phyloP scores from a whole-genome alignment of 1,140 invertebrate genomes.

The Zaprionus vittiger region DNA sequence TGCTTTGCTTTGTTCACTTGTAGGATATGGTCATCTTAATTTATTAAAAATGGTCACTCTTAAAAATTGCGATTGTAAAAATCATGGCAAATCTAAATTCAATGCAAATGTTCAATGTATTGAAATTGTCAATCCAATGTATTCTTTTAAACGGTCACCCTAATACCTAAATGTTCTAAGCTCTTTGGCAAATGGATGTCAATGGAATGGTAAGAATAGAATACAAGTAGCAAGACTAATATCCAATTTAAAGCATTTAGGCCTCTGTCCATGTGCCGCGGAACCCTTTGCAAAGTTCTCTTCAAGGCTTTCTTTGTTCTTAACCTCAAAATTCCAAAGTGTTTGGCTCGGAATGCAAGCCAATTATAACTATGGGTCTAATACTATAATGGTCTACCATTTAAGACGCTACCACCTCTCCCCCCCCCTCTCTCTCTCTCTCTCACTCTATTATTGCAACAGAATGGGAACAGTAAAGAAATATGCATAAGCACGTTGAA shows the following conservation, averaged over 20 bases:
- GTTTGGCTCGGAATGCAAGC: constrained; percentile 48
- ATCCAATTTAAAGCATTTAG: not conserved
- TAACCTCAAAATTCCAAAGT: constrained; percentile 46
- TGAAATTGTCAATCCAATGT: not conserved
- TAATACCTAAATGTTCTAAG: not conserved
- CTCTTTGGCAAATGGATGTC: not conserved
- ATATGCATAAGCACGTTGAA: constrained; percentile 8
- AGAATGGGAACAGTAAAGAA: constrained; percentile 24
- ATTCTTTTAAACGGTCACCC: not conserved
- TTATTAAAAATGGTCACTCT: not conserved
- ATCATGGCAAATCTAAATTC: not conserved
- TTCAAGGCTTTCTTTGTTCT: constrained; percentile 41
- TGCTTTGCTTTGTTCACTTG: too few relatives aligned
- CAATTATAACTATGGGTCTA: constrained; percentile 48
- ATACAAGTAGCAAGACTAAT: not conserved
- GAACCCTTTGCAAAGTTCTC: constrained; percentile 27
- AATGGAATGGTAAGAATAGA: not conserved
- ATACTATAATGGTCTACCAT: constrained; percentile 41
- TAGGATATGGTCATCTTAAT: too few relatives aligned
- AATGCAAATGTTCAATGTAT: not conserved
- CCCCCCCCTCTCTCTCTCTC: not conserved
- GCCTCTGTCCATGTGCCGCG: not conserved
- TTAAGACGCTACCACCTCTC: constrained; percentile 6
- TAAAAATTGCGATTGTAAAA: not conserved
- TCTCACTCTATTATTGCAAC: not conserved